phyloP scores from a whole-genome alignment of 2,113 vertebrate genomes.

The Pristiophorus japonicus region DNA sequence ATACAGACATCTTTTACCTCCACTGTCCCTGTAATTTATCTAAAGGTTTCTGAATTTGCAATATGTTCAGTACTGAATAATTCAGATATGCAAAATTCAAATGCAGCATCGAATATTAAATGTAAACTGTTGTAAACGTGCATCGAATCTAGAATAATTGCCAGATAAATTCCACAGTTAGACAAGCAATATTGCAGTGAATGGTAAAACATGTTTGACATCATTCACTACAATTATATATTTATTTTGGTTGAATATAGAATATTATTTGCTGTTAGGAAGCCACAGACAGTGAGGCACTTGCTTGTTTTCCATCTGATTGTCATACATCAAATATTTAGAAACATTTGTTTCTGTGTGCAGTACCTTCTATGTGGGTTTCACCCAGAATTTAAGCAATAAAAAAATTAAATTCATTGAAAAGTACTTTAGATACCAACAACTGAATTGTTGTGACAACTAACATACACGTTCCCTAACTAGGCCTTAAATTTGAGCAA shows the following conservation, averaged over 20 bases:
- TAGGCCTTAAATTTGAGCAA: neutral
- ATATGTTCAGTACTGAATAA: neutral
- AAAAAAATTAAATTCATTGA: neutral
- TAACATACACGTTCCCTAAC: neutral
- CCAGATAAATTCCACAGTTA: neutral
- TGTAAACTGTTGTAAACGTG: neutral
- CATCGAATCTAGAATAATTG: neutral
- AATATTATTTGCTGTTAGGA: neutral
- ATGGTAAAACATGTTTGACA: neutral
- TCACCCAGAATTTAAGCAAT: neutral
- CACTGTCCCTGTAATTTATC: neutral
- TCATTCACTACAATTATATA: neutral
- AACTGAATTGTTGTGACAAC: neutral
- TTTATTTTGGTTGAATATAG: neutral
- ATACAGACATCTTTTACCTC: neutral
- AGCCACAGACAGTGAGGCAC: no score
- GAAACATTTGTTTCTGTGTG: neutral
- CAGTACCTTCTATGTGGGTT: neutral
- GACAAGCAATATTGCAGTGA: neutral
- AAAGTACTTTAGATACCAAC: neutral
- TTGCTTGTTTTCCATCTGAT: neutral
- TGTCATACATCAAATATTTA: neutral
- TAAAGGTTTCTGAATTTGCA: slow-evolving; percentile 23
- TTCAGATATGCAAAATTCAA: slow-evolving; percentile 20
- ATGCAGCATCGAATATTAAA: neutral